A percentile compares a stretch with the other conserved stretches of the same genome.
phyloP scores from a whole-genome alignment of 2,797 vertebrate genomes.

The Falco biarmicus region DNA sequence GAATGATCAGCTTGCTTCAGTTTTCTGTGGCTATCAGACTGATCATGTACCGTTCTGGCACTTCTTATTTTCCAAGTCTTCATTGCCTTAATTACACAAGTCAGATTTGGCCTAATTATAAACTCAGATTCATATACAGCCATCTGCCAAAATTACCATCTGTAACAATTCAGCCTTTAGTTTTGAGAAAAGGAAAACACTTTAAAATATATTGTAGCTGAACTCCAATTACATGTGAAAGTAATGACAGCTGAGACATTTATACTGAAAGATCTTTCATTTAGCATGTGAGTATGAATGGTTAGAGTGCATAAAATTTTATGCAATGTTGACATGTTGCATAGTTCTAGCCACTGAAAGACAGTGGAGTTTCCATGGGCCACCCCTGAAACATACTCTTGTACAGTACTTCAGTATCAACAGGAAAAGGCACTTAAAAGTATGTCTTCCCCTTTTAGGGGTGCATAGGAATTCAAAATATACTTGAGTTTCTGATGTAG shows the following conservation, averaged over 20 bases:
- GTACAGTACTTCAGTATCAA: background rate
- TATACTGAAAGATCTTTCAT: background rate
- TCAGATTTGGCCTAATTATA: conserved; percentile 62
- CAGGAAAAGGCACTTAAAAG: background rate
- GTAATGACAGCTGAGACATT: conserved; percentile 6
- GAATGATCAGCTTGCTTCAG: background rate
- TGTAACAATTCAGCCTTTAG: conserved; percentile 40
- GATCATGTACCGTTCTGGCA: background rate
- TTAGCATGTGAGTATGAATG: background rate
- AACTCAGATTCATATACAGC: conserved; percentile 37
- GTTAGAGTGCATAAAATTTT: background rate
- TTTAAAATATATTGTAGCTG: conserved; percentile 28
- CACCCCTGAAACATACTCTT: background rate
- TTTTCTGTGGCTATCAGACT: background rate
- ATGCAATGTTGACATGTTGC: background rate
- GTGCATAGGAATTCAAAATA: background rate
- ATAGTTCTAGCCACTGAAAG: background rate
- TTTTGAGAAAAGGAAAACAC: conserved; percentile 25
- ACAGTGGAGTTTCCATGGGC: background rate
- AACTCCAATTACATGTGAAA: conserved; percentile 12
- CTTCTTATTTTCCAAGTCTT: conserved; percentile 42
- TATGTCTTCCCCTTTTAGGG: background rate
- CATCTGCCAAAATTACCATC: conserved; percentile 61
- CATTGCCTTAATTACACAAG: conserved; percentile 50
- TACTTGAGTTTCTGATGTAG: background rate